Base-by-base conservation (phyloP, 2,888 invertebrate species). In the Lissocephala sabroskyi region DNA sequence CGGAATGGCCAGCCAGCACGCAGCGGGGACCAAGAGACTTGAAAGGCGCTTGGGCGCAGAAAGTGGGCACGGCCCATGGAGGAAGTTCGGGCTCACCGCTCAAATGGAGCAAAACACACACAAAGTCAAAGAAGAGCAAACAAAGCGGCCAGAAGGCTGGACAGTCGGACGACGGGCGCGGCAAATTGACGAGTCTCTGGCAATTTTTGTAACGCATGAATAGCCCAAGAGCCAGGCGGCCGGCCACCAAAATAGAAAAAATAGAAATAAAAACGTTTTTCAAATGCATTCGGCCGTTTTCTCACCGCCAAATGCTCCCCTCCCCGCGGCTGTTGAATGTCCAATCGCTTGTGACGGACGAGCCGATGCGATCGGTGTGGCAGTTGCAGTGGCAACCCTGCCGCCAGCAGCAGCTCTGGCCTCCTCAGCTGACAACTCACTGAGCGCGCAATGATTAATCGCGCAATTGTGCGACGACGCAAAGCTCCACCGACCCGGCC, bases 361-460 rank as follows among this genome's bases (percentile, higher is more conserved):
- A 57, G 48, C 44, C 13, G 32, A 43, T 32, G 66, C 47, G 61
- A 67, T 43, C 57, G 60, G 67, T 52, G 65, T 52, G 49, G 54
- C 53, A 30, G 43, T 42, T 32, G 42, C 35, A 29, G 35, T 36
- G 28, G 14, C 19, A 29, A 16, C 19, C 19, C 18, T 37, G 9
- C n/a, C n/a, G n/a, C n/a, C n/a, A n/a, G n/a, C n/a, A n/a, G n/a
- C n/a, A n/a, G n/a, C n/a, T n/a, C n/a, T n/a, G n/a, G 41, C 28
- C 16, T 61, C 65, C 65, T 73, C 65, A 61, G 71, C 71, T 76
- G 77, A 76, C 76, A 76, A 71, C 75, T 75, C 77, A 76, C 75
- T 77, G 77, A 76, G 58, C 65, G 67, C 62, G 71, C 77, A 65
- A 76, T 76, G 77, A 76, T 76, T 76, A 77, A 76, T 76, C 75